Percentiles rank a stretch among this genome's conserved stretches.
Conservation (phyloP, 2,113 vertebrate genomes). For the Platichthys stellatus region DNA sequence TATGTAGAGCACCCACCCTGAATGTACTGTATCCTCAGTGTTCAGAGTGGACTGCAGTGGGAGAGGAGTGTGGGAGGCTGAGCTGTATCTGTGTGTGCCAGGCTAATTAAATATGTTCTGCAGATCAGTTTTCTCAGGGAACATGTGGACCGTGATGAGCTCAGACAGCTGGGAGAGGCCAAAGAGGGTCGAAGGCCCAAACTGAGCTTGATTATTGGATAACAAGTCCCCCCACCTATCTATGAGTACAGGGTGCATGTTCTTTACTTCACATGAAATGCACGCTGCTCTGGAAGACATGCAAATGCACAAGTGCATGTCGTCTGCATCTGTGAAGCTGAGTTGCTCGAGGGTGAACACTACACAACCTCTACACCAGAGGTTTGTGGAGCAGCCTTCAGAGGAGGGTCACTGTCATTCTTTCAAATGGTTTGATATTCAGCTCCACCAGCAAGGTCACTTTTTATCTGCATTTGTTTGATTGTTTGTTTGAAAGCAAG, state of each 20-base stretch:
- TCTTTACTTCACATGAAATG: background rate
- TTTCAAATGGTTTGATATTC: too few species aligned
- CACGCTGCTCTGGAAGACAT: too few species aligned
- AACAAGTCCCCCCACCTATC: too few species aligned
- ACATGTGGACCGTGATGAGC: background rate
- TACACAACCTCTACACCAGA: too few species aligned
- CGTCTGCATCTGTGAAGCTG: too few species aligned
- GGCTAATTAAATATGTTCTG: background rate
- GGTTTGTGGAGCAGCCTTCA: too few species aligned
- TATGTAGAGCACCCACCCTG: background rate
- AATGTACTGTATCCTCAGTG: background rate
- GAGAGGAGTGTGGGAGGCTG: background rate
- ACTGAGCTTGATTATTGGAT: background rate
- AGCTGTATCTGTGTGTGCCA: background rate
- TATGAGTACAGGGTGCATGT: background rate
- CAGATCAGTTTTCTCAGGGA: background rate
- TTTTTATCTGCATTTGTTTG: too few species aligned
- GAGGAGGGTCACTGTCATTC: too few species aligned
- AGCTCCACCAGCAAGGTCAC: too few species aligned
- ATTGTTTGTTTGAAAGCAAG: too few species aligned
- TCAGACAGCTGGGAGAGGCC: background rate
- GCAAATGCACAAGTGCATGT: too few species aligned
- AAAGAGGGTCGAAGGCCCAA: background rate
- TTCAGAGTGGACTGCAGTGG: background rate
- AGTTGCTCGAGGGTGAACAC: too few species aligned